Percentiles rank a stretch among this genome's conserved stretches.
These are phyloP conservation scores for Drosophila imparisetae DNA, from an alignment of 2,888 invertebrate species.

Conservation along the genomic window DNA sequence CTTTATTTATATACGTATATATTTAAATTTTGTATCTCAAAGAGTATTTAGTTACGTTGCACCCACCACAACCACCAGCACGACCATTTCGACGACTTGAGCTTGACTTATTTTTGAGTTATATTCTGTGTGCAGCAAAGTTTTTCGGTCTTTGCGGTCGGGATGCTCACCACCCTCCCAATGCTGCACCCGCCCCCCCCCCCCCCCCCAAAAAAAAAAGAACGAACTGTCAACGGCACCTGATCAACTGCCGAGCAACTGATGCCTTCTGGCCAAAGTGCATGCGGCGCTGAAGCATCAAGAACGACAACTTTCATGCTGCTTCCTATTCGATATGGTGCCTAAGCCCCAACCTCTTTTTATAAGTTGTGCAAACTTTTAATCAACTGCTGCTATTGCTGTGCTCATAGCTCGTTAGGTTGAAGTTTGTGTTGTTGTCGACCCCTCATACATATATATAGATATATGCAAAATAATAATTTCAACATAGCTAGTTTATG, in stretches of 20 bases:
- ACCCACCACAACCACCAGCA: slow-evolving; percentile 3
- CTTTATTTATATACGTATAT: slow-evolving; percentile 70
- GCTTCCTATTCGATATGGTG: slow-evolving; percentile 55
- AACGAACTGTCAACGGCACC: slow-evolving; percentile 74
- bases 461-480: slow-evolving; percentile 68
- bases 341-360: slow-evolving; percentile 10
- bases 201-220: background rate
- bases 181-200: too few species aligned
- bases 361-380: slow-evolving; percentile 73
- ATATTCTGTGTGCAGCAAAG: slow-evolving; percentile 53
- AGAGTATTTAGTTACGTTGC: slow-evolving; percentile 72
- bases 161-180: background rate
- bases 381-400: slow-evolving; percentile 72
- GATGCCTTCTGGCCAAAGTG: slow-evolving; percentile 57
- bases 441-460: background rate
- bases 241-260: slow-evolving; percentile 53
- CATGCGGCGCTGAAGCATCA: slow-evolving; percentile 49
- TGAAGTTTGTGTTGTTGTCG: slow-evolving; percentile 32
- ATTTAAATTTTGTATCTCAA: slow-evolving; percentile 77
- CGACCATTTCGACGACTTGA: slow-evolving; percentile 50
- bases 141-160: slow-evolving; percentile 56
- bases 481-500: slow-evolving; percentile 67
- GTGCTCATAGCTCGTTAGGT: slow-evolving; percentile 62
- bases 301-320: slow-evolving; percentile 47
- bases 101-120: slow-evolving; percentile 64